Percentiles rank a stretch among this genome's conserved stretches.
These are phyloP conservation scores for Drosophila teissieri DNA, from an alignment of 1,140 invertebrate genomes.

Conservation along the genomic window DNA sequence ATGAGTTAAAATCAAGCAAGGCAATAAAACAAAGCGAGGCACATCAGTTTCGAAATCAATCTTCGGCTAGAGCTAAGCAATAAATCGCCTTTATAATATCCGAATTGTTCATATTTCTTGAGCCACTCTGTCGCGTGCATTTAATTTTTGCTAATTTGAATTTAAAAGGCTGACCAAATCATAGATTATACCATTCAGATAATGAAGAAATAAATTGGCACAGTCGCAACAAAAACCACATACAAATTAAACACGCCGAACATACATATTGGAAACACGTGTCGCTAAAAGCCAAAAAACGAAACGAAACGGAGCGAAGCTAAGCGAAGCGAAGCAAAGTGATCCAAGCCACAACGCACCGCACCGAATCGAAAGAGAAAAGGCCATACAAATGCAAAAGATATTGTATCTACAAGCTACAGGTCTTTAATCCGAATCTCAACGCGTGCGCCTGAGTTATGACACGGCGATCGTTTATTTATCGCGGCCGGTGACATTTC, in stretches of 20 bases:
- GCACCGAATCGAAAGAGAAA: conserved; percentile 56
- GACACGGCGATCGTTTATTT: conserved; percentile 50
- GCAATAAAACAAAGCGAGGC: conserved; percentile 11
- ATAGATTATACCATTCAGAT: conserved; percentile 74
- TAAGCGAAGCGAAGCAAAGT: conserved; percentile 10
- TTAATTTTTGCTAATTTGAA: conserved; percentile 78
- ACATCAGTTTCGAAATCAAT: conserved; percentile 52
- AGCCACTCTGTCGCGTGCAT: conserved; percentile 65
- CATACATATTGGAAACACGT: conserved; percentile 77
- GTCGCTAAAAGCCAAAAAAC: conserved; percentile 61
- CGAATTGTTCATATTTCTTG: conserved; percentile 43
- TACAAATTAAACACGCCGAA: conserved; percentile 54
- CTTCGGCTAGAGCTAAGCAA: conserved; percentile 31
- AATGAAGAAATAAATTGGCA: conserved; percentile 82
- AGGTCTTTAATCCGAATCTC: conserved; percentile 45
- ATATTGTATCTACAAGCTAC: conserved; percentile 37
- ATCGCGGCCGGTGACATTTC: conserved; percentile 57
- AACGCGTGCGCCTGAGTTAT: conserved; percentile 77
- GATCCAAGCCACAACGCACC: no score
- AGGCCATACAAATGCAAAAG: conserved; percentile 68
- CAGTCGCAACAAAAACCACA: conserved; percentile 53
- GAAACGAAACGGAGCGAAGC: conserved; percentile 18
- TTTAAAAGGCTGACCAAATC: conserved; percentile 76
- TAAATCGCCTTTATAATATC: conserved; percentile 47
- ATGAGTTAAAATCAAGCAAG: conserved; percentile 13